phyloP scores from a whole-genome alignment of 2,113 vertebrate species.

The Clarias batrachus region DNA sequence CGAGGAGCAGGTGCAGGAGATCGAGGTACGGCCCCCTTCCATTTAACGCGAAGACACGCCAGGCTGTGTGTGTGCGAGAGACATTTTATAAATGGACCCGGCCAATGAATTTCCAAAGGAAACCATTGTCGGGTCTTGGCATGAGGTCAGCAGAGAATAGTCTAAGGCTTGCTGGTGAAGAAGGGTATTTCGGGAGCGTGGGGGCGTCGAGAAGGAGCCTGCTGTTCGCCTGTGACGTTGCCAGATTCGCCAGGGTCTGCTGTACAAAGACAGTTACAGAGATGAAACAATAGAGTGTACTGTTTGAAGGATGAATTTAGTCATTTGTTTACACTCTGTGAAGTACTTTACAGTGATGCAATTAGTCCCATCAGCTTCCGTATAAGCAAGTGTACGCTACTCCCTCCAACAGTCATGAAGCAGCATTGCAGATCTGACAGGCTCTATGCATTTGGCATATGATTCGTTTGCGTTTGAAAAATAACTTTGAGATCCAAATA shows the following conservation, averaged over 20 bases:
- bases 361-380: neutral
- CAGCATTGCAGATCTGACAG: neutral
- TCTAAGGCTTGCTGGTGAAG: neutral
- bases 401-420: neutral
- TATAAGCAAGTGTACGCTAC: neutral
- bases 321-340: neutral
- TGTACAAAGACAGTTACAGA: slow-evolving; percentile 11
- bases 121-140: neutral
- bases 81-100: neutral
- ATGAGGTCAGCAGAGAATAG: neutral
- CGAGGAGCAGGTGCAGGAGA: slow-evolving; percentile 95
- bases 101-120: neutral
- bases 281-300: slow-evolving; percentile 14
- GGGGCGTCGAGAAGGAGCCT: neutral
- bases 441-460: neutral
- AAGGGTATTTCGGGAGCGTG: neutral
- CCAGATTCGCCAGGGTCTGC: slow-evolving; percentile 23
- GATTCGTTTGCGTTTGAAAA: neutral
- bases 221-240: slow-evolving; percentile 26
- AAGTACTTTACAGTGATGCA: neutral
- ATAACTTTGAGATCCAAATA: neutral
- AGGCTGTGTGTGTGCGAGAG: neutral
- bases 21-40: slow-evolving; percentile 76
- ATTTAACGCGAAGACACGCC: neutral
- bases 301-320: neutral